Evolutionary conservation across 2,797 vertebrate species (phyloP), one percentile per base, ranked within the genome.

Genomic region (Bovichtus diacanthus): DNA sequence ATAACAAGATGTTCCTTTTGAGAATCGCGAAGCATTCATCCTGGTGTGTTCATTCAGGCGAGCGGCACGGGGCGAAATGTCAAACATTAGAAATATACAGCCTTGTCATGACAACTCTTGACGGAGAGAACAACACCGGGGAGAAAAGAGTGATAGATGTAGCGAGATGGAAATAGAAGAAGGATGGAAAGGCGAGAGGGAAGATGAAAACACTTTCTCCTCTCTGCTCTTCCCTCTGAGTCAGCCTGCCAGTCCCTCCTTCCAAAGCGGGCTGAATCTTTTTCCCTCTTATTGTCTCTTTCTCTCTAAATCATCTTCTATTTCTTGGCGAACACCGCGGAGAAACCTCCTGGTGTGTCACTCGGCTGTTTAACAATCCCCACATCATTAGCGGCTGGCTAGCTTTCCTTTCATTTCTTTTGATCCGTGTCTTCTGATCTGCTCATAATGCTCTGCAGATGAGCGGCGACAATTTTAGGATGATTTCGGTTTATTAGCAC

Each of bases 1-100:
- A 92, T 92, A 93, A 93, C 90, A 92, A 87, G 85, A 86, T 87
- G 88, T 89, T 90, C 85, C 89, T 93, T 91, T 94, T 88, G 29
- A 93, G 93, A 92, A 85, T 49, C 43, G 80, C 60, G 6, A 65
- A n/a, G 74, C 83, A 72, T 89, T 92, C 92, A 87, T 87, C 76
- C 81, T 2, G 73, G 83, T 80, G 85, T 76, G 82, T 90, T 86
- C 88, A 87, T 84, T 70, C 81, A 87, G 91, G 88, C 58, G 64
- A 88, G 80, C 70, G 31, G 79, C 87, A 73, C 72, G 5, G 82
- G 85, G 90, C 59, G 77, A 91, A 87, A 85, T 89, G 89, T 91
- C 90, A 89, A 87, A 88, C 84, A 81, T 88, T 82, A 83, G 76
- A 90, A 90, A 89, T 87, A 87, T 85, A 90, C 85, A 83, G 89